Base-by-base conservation (phyloP, 2,888 invertebrate species). In the Sphaerophoria rueppellii region DNA sequence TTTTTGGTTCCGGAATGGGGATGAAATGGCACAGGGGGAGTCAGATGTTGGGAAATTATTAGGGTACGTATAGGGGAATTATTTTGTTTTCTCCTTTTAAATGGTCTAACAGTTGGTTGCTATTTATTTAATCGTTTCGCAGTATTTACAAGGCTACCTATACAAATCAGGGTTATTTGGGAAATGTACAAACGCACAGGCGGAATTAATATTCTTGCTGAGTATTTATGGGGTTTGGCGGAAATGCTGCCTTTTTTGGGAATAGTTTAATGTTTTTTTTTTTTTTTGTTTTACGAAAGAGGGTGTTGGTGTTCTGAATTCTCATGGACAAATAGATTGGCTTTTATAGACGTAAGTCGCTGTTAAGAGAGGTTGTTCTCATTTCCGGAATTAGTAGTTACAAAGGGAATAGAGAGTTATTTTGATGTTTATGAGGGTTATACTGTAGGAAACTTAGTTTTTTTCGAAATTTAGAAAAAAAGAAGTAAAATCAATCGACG, bases 21-120 rank as follows among this genome's bases (percentile, higher is more conserved):
- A 6, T 50, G 16, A 16, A 11, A 5, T 46, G 7, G 46, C n/a
- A 12, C n/a, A 7, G 16, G 16, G 37, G 37, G 40, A 40, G 32
- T 16, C 48, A n/a, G 12, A 14, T 48, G 46, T 50, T 9, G 11
- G 9, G 40, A 54, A 67, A 48, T 67, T 65, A 54, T 40, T 32
- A 40, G 24, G 52, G 52, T 52, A 65, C 37, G 24, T 6, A 16
- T 50, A 6, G n/a, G 6, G 48, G n/a, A 7, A 24, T 43, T 6
- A 14, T 32, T 63, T 35, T 57, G 12, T 57, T 57, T 48, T 24
- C 48, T 54, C 5, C 40, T 52, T 67, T 40, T 40, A 16, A 50
- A 67, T 40, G 67, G 24, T 37, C 52, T 67, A 67, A 67, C 67
- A 67, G 67, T 54, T 67, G 54, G 54, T 54, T 54, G 52, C 67